Evolutionary conservation across 2,888 invertebrate species (phyloP).

Genomic region (Mesorhabditis spiculigera): DNA sequence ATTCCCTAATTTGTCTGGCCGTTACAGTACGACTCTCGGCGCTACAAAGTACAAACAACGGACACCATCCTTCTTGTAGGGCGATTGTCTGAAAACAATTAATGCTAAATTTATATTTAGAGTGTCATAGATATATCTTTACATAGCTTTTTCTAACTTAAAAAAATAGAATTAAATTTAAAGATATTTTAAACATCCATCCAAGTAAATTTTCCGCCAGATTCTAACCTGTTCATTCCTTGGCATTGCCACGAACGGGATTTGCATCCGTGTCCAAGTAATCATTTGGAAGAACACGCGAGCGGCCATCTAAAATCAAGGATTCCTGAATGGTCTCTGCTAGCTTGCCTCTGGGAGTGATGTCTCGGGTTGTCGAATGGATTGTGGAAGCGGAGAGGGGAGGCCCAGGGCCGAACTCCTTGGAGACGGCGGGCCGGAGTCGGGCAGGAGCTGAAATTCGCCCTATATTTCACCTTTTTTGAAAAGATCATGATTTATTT

Average conservation of each 20-base stretch:
- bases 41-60: conserved; percentile 21
- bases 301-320: conserved; percentile 21
- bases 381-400: background rate
- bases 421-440: background rate
- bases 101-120: conserved; percentile 1
- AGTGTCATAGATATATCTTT: too few species aligned
- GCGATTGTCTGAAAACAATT: conserved; percentile 15
- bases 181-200: too few species aligned
- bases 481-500: too few species aligned
- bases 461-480: too few species aligned
- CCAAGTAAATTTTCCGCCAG: too few species aligned
- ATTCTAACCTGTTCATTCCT: conserved; percentile 13
- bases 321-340: background rate
- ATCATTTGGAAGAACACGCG: conserved; percentile 32
- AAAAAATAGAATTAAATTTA: too few species aligned
- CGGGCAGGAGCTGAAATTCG: background rate
- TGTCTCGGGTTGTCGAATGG: background rate
- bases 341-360: background rate
- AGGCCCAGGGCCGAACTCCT: background rate
- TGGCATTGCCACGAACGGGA: conserved; percentile 23
- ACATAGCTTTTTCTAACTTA: too few species aligned
- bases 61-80: conserved; percentile 30
- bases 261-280: conserved; percentile 17
- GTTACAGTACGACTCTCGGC: conserved; percentile 22
- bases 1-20: conserved; percentile 11